A percentile compares a stretch with the other conserved stretches of the same genome.
Evolutionary conservation across 2,113 vertebrate genomes (phyloP).

Genomic region (Solenodon paradoxus): DNA sequence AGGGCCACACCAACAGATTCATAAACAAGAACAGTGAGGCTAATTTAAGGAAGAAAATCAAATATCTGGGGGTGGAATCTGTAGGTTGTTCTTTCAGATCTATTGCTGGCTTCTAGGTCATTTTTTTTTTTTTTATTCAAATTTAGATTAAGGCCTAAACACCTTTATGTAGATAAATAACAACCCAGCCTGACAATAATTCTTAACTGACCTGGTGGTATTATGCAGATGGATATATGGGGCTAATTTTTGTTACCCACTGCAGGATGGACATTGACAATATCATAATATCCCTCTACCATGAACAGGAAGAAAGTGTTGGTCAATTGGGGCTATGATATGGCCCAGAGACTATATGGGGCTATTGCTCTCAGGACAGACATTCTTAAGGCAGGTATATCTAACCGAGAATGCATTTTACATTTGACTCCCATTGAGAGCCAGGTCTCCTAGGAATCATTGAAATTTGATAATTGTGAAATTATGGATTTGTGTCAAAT

Average conservation of each 20-base stretch:
- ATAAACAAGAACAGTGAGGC: conserved; percentile 27
- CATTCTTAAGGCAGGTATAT: neutral
- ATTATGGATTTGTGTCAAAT: neutral
- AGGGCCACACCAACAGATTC: neutral
- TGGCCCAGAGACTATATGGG: neutral
- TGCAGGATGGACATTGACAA: neutral
- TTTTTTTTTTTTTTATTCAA: too few relatives aligned
- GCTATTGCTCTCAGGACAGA: neutral
- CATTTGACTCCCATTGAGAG: neutral
- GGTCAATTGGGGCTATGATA: neutral
- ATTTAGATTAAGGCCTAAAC: conserved; percentile 8
- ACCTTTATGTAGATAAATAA: neutral
- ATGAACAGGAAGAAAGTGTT: neutral
- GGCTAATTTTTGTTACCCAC: conserved; percentile 2
- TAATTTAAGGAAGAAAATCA: conserved; percentile 39
- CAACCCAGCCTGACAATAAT: conserved; percentile 2
- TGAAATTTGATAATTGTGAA: conserved; percentile 27
- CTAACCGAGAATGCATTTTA: neutral
- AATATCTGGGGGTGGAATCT: conserved; percentile 1
- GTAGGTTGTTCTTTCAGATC: conserved; percentile 15
- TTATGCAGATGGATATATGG: neutral
- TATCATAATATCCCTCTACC: neutral
- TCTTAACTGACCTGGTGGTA: neutral
- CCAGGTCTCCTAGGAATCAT: neutral
- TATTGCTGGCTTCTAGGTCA: conserved; percentile 29